Conservation (phyloP, 2,888 invertebrate species). For the Lottia gigantea region DNA sequence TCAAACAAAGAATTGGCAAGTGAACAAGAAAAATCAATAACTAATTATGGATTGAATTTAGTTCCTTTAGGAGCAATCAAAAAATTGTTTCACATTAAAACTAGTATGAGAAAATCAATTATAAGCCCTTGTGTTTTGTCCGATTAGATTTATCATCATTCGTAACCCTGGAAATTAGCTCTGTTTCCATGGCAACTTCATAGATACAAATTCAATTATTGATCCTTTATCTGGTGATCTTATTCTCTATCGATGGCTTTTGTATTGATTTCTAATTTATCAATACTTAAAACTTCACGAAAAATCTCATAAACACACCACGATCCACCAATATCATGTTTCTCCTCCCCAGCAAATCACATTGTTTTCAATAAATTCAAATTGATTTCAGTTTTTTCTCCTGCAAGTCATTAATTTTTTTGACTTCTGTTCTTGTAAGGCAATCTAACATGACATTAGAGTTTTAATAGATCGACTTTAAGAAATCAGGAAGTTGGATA, state of each 20-base stretch:
- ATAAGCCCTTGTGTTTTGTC: slow-evolving; percentile 13
- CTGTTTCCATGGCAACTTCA: slow-evolving; percentile 24
- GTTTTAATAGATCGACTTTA: too few species aligned
- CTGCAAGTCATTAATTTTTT: too few species aligned
- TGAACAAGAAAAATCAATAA: slow-evolving; percentile 7
- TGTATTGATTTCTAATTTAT: slow-evolving; percentile 20
- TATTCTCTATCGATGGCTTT: slow-evolving; percentile 16
- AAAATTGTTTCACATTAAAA: slow-evolving; percentile 11
- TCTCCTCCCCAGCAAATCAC: too few species aligned
- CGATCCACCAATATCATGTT: too few species aligned
- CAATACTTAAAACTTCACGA: slow-evolving; percentile 16
- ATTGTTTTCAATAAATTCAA: too few species aligned
- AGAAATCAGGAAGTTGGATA: too few species aligned
- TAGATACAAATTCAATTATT: slow-evolving; percentile 29
- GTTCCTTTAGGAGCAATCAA: slow-evolving; percentile 11
- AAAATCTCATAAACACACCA: too few species aligned
- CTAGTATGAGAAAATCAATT: slow-evolving; percentile 10
- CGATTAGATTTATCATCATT: slow-evolving; percentile 18
- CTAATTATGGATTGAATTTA: slow-evolving; percentile 11
- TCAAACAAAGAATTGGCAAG: slow-evolving; percentile 3
- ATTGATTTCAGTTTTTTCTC: too few species aligned
- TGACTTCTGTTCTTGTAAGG: too few species aligned
- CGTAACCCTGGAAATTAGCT: slow-evolving; percentile 22
- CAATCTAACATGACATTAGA: too few species aligned
- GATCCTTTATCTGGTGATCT: slow-evolving; percentile 15